Percentiles rank a stretch among this genome's conserved stretches.
Evolutionary conservation across 2,113 vertebrate genomes (phyloP).

Genomic region (Nycticebus coucang): DNA sequence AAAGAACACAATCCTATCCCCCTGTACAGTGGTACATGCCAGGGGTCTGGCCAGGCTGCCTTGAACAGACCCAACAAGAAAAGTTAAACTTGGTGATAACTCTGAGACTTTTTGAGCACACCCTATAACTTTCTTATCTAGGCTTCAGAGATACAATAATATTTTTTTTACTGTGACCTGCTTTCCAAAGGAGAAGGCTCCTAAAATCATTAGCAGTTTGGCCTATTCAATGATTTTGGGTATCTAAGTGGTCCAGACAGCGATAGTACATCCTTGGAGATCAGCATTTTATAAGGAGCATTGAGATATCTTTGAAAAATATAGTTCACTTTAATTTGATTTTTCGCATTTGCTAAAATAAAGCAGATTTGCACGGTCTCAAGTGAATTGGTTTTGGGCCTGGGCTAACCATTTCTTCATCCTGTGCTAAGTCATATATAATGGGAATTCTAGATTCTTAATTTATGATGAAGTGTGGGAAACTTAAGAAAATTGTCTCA

Average conservation of each 20-base stretch:
- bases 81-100: not conserved
- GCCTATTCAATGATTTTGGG: not conserved
- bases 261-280: not conserved
- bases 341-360: not conserved
- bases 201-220: not conserved
- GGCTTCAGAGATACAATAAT: not conserved
- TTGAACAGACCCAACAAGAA: not conserved
- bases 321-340: not conserved
- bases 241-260: not conserved
- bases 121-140: not conserved
- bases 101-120: not conserved
- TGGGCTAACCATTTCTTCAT: not conserved
- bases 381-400: not conserved
- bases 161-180: not conserved
- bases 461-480: not conserved
- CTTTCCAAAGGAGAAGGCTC: not conserved
- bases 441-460: not conserved
- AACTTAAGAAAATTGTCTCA: not conserved
- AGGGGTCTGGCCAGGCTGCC: not conserved
- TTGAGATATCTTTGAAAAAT: not conserved
- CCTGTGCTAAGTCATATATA: fast-evolving
- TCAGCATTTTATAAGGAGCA: not conserved
- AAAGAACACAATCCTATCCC: not conserved
- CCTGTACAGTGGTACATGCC: not conserved
- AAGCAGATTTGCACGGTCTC: fast-evolving